Base-by-base conservation (phyloP, 2,888 invertebrate species). In the Neoascia interrupta region DNA sequence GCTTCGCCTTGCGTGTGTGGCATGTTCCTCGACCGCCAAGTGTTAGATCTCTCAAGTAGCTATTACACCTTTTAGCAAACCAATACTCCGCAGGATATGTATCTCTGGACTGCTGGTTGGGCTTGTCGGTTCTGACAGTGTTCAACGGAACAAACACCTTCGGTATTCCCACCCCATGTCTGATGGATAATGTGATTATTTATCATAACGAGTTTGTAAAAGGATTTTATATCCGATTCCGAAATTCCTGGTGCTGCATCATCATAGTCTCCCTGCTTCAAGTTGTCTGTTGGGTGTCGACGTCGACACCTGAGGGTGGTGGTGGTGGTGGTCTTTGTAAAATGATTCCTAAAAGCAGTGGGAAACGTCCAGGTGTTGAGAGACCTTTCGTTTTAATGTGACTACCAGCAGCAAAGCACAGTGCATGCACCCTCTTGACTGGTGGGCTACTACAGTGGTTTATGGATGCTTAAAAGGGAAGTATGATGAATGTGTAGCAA, bases 181-280 rank as follows among this genome's bases (percentile, higher is more conserved):
- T 31, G 37, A 26, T 11, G 45, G 26, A 73, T 73, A 79, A 79
- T 79, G 56, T 79, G 79, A 79, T 79, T 79, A 79, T 79, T 79
- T 79, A 79, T 79, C 79, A 79, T 79, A 79, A 73, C 79, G 79
- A 73, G 73, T 66, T 73, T 66, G 66, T 79, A 79, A 79, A 79
- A 79, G 79, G 73, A 73, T 79, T 79, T 79, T 79, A 79, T 79
- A 79, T 56, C 79, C 79, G 73, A 79, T 79, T 79, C 79, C 73
- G 73, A 73, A 73, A 79, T 79, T 73, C 31, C 66, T 36, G 43
- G 49, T 56, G 79, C 73, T 79, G 73, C 66, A 73, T 79, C 79
- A 72, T 72, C 43, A 5, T 70, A 36, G 56, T 53, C 11, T 31
- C 8, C 10, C 26, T 26, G n/a, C 1, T 34, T 45, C 8, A 15